Evolutionary conservation across 2,888 invertebrate genomes (phyloP).

Genomic region (Rugalucina vietnamica): DNA sequence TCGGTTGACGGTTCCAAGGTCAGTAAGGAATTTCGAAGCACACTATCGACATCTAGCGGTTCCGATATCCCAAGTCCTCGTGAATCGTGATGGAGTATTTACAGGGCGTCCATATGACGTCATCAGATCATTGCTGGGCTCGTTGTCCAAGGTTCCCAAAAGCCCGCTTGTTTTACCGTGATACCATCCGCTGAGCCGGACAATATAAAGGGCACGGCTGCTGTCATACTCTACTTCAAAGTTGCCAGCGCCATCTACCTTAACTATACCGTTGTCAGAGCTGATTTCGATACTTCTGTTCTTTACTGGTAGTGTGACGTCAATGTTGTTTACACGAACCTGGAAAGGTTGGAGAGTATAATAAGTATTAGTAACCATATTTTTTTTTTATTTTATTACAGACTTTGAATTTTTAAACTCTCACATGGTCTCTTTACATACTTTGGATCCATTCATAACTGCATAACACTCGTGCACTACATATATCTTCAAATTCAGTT

Average conservation of each 20-base stretch:
- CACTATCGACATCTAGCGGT: slow-evolving; percentile 58
- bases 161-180: slow-evolving; percentile 94
- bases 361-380: neutral
- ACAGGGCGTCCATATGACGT: slow-evolving; percentile 86
- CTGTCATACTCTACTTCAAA: slow-evolving; percentile 83
- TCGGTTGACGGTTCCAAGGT: neutral
- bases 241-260: slow-evolving; percentile 85
- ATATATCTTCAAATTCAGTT: neutral
- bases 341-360: slow-evolving; percentile 33
- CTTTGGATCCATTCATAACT: neutral
- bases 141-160: slow-evolving; percentile 95
- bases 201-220: slow-evolving; percentile 84
- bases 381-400: neutral
- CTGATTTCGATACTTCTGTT: slow-evolving; percentile 80
- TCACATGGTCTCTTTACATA: neutral
- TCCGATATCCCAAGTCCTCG: slow-evolving; percentile 88
- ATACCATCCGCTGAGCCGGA: slow-evolving; percentile 92
- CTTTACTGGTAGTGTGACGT: slow-evolving; percentile 88
- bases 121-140: slow-evolving; percentile 91
- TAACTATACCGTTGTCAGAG: slow-evolving; percentile 80
- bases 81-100: slow-evolving; percentile 88
- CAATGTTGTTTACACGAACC: slow-evolving; percentile 86
- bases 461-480: neutral
- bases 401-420: neutral
- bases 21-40: slow-evolving; percentile 6